Evolutionary conservation across 1,140 invertebrate genomes (phyloP).

Genomic region (Cydia strobilella): DNA sequence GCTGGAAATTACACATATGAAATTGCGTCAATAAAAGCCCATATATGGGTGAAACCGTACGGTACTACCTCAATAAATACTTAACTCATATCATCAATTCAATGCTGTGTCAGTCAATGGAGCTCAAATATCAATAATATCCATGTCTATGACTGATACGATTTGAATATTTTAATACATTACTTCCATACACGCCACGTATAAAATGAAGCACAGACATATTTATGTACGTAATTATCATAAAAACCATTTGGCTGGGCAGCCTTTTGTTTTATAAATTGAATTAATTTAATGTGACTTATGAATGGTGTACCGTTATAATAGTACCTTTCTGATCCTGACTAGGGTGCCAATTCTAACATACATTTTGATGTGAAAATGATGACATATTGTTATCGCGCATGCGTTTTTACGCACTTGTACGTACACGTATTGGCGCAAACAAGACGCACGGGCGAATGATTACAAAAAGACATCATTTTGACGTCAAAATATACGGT

Average conservation of each 20-base stretch:
- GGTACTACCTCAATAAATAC: background rate
- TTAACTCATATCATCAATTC: background rate
- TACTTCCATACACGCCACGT: constrained; percentile 1
- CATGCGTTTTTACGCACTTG: no score
- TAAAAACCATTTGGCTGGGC: constrained; percentile 7
- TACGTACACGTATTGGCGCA: no score
- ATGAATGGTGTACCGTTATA: constrained; percentile 3
- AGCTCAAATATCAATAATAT: constrained; percentile 2
- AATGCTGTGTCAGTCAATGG: background rate
- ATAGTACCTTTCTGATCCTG: background rate
- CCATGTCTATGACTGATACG: constrained; percentile 15
- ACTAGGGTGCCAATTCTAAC: background rate
- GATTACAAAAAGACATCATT: no score
- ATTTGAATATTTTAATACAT: constrained; percentile 28
- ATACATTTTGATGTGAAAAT: no score
- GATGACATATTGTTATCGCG: no score
- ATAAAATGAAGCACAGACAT: background rate
- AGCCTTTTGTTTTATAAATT: constrained; percentile 26
- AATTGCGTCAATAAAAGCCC: no score
- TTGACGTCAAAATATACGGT: no score
- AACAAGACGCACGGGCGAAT: no score
- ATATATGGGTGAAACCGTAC: no score
- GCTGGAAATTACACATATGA: no score
- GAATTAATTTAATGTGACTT: constrained; percentile 29
- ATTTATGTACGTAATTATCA: constrained; percentile 28